Base-by-base conservation (phyloP, 1,140 invertebrate genomes). In the Aphelenchoides fujianensis region DNA sequence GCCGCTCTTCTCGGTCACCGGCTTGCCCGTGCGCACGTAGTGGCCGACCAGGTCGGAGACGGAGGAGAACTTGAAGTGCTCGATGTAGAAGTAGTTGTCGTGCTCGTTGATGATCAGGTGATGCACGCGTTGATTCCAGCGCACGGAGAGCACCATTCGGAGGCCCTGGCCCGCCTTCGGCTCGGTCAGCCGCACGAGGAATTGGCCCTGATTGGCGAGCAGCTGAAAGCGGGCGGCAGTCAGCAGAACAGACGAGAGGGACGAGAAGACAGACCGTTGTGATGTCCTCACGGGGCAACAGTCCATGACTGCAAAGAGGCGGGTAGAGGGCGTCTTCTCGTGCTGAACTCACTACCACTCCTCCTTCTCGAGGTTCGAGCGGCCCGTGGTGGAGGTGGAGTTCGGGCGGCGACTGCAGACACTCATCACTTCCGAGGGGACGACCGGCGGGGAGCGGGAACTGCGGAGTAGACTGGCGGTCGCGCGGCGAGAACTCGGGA, bases 221-320 rank as follows among this genome's bases (percentile, higher is more conserved):
- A 97, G 87, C 70, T 93, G 41, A 48, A 48, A 48, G 23, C 41
- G 12, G 23, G 12, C 41, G 41, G 23, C 41, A 48, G 23, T 48
- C 23, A 23, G 23, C 41, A 48, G 12, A 48, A 48, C n/a, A n/a
- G n/a, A n/a, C n/a, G n/a, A n/a, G n/a, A n/a, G n/a, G n/a, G n/a
- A 48, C 41, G 12, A 48, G 23, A 48, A 48, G n/a, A n/a, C n/a
- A 48, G 12, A 48, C 41, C 41, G 59, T 86, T 12, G 96, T 93
- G 1, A 97, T 94, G 87, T 98, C 94, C 85, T 97, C 94, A 53
- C 95, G 87, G 0, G 95, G 95, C 35, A 98, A 82, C 1, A 97
- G 93, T 2, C 95, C 95, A 84, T 98, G 95, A n/a, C n/a, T 53
- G 52, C 2, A 53, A 53, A 48, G 1, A 53, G 27, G 52, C 1